Evolutionary conservation across 2,113 vertebrate genomes (phyloP), one percentile per base, ranked within the genome.

Genomic region (Tragelaphus scriptus): DNA sequence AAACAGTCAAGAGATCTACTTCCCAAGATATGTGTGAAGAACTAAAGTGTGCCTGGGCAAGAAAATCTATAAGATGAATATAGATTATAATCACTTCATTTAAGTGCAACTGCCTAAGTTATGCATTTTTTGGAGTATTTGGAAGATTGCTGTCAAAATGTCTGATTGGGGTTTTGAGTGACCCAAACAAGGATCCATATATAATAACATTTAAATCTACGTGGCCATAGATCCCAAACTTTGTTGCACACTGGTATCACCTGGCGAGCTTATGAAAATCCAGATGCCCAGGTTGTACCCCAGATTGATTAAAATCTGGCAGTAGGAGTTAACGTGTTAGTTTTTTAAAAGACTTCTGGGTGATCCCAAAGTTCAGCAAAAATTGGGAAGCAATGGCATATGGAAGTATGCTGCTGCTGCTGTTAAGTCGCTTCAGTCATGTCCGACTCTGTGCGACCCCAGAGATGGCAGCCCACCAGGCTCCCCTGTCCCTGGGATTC

Each of bases 321-420:
- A 28, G 3, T n/a, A 21, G 40, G 61, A 94, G 55, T 6, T 61
- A 86, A 86, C 32, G 12, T 9, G 11, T 80, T 68, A 32, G 15
- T 44, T 87, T 82, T 92, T 98, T 97, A 65, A 90, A 95, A 95
- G 58, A 80, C 49, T 9, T 19, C 23, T 91, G 44, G 32, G 32
- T 90, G 89, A 92, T 85, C 92, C 51, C 59, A 93, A 95, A 85
- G 51, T 86, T 85, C 55, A 89, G 87, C 77, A 75, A 85, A 86
- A 32, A 71, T 87, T 94, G 51, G 51, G 63, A 87, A 94, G 21
- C 0, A 25, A 36, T 44, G 49, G 59, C 17, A 36, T 59, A 12
- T 61, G 75, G n/a, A 56, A 85, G 51, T 44, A 44, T 44, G 40
- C 40, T 44, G 40, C 40, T 44, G 40, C 40, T 44, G 5, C 40